These are phyloP conservation scores for Gallinago stenura DNA, from an alignment of 2,797 vertebrate species.

Conservation along the genomic window DNA sequence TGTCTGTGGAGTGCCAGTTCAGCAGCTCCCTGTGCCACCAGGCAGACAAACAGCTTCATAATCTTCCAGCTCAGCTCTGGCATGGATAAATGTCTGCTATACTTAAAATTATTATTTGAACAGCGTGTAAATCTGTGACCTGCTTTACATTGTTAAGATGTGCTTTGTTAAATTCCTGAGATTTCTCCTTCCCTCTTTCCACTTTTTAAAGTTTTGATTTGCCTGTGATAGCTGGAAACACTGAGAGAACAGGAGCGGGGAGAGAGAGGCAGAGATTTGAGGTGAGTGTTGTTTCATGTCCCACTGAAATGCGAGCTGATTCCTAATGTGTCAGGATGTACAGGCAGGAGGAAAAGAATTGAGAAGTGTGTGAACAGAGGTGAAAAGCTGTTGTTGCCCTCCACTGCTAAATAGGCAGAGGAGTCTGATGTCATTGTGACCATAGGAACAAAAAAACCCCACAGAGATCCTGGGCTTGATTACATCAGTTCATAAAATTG, in stretches of 20 bases:
- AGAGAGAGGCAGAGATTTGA: not conserved
- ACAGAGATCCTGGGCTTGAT: not conserved
- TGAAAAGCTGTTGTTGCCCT: not conserved
- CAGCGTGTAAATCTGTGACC: not conserved
- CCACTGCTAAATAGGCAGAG: not conserved
- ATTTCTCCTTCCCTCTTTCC: not conserved
- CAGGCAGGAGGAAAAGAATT: not conserved
- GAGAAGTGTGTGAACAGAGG: not conserved
- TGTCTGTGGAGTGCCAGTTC: not conserved
- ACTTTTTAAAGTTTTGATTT: not conserved
- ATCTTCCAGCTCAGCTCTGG: not conserved
- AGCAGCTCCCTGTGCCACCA: not conserved
- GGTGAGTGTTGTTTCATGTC: not conserved
- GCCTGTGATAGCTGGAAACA: not conserved
- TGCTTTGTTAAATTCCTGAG: not conserved
- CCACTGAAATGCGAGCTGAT: not conserved
- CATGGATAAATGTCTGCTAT: not conserved
- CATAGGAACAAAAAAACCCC: not conserved
- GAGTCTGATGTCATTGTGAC: constrained; percentile 34
- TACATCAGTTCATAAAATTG: constrained; percentile 32
- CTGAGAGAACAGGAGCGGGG: not conserved
- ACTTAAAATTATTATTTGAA: not conserved
- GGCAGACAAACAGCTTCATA: not conserved
- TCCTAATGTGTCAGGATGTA: not conserved
- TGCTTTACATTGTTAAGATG: not conserved